These are phyloP conservation scores for Zapornia atra DNA, from an alignment of 2,113 vertebrate genomes.

Conservation along the genomic window DNA sequence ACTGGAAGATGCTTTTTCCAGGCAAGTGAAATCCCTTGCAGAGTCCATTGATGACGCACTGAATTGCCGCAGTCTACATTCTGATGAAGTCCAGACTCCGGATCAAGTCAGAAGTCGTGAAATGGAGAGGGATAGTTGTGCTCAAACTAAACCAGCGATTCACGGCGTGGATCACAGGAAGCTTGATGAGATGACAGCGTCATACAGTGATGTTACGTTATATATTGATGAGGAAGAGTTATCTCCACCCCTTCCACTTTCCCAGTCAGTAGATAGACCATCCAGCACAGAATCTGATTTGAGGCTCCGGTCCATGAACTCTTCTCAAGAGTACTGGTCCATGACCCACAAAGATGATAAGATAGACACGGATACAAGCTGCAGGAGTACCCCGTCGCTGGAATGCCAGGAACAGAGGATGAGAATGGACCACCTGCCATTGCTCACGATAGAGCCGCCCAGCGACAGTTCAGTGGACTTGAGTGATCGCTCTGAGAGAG, in stretches of 20 bases:
- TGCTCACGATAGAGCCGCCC: constrained; percentile 94
- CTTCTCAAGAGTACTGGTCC: constrained; percentile 92
- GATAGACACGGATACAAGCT: constrained; percentile 90
- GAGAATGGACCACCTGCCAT: constrained; percentile 87
- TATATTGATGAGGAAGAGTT: constrained; percentile 97
- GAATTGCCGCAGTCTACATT: constrained; percentile 91
- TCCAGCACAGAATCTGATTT: constrained; percentile 89
- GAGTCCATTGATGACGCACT: constrained; percentile 97
- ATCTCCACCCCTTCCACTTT: constrained; percentile 87
- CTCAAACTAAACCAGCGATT: constrained; percentile 75
- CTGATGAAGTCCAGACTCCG: constrained; percentile 80
- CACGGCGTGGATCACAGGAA: constrained; percentile 83
- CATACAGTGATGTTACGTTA: constrained; percentile 94
- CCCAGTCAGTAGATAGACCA: constrained; percentile 83
- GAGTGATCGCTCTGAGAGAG: constrained; percentile 91
- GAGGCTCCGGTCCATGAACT: constrained; percentile 82
- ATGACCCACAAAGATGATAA: constrained; percentile 91
- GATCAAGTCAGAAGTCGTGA: constrained; percentile 78
- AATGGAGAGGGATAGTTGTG: constrained; percentile 78
- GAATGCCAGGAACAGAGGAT: constrained; percentile 89
- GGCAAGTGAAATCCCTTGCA: constrained; percentile 95
- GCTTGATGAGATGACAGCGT: constrained; percentile 93
- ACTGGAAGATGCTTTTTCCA: constrained; percentile 94
- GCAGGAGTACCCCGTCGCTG: constrained; percentile 90
- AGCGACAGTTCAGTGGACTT: constrained; percentile 95